Base-by-base conservation (phyloP, 2,888 invertebrate species). In the Oxytorus armatus region DNA sequence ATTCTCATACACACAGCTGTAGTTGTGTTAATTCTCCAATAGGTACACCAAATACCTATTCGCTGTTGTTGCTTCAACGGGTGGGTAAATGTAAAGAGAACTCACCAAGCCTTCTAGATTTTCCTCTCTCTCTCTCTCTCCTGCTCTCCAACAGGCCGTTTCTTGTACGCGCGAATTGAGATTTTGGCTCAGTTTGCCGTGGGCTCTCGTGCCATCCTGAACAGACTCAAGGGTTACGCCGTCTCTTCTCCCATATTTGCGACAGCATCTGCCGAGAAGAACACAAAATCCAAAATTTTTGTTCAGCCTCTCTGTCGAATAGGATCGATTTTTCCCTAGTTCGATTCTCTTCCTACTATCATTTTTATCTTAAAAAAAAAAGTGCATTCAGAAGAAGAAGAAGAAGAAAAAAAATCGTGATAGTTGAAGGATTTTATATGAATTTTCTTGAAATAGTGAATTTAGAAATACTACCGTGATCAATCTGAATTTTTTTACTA, bases 151-250 rank as follows among this genome's bases (percentile, higher is more conserved):
- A 36, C 33, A 55, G 25, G 18, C 70, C 8, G 72, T 36, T 59
- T 49, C 18, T n/a, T 66, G 36, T 33, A 23, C 36, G 47, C 66
- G 69, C n/a, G 23, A 39, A 36, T 25, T 61, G 25, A 23, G 36
- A 42, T 79, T 76, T 72, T 39, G 79, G 75, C 66, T 86, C 83
- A 86, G 87, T 87, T 78, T 65, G 80, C 73, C 83, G 83, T 70
- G 77, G 81, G 82, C 79, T 80, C 72, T 85, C 84, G 83, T 75
- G 78, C 76, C 66, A 77, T 63, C 33, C 14, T 51, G 39, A 53
- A 33, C 65, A n/a, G 68, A 79, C 83, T 36, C 42, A 18, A 57
- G 57, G 18, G 36, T 10, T 5, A 8, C 36, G 10, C 4, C 36
- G 10, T 29, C 29, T 36, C 36, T 36, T 10, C 1, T 36, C 10